phyloP scores from a whole-genome alignment of 2,888 invertebrate species.

The Chymomyza fuscimana region DNA sequence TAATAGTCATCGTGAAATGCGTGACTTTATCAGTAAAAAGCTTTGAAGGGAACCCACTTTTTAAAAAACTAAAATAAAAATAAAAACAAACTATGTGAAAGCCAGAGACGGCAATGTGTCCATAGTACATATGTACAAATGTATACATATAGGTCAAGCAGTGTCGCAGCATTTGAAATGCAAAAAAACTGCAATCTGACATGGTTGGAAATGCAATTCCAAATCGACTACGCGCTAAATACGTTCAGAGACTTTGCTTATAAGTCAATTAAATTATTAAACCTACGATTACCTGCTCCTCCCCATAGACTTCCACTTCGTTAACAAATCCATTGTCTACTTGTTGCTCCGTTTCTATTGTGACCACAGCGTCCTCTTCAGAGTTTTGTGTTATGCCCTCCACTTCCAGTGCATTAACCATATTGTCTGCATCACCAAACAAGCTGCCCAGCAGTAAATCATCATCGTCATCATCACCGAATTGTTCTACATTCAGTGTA shows the following conservation, averaged over 20 bases:
- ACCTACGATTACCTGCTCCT: conserved; percentile 49
- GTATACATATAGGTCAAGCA: conserved; percentile 1
- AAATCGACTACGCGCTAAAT: background rate
- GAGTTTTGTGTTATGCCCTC: conserved; percentile 37
- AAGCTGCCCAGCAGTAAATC: conserved; percentile 42
- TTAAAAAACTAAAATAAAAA: too few species aligned
- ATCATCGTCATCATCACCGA: conserved; percentile 52
- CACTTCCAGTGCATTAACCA: conserved; percentile 59
- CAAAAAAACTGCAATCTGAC: background rate
- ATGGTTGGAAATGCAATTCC: background rate
- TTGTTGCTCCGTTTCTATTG: conserved; percentile 43
- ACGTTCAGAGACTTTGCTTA: background rate
- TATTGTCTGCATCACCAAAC: conserved; percentile 42
- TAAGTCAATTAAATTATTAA: background rate
- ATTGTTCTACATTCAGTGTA: conserved; percentile 59
- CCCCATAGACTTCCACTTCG: conserved; percentile 63
- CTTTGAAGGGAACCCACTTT: background rate
- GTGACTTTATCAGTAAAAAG: background rate
- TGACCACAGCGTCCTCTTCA: conserved; percentile 15
- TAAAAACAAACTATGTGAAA: background rate
- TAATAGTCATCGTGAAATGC: background rate
- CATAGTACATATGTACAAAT: background rate
- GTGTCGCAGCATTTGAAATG: conserved; percentile 6
- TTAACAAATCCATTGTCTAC: conserved; percentile 60
- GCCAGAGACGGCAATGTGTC: background rate